phyloP scores from a whole-genome alignment of 2,113 vertebrate genomes.

The Excalfactoria chinensis region DNA sequence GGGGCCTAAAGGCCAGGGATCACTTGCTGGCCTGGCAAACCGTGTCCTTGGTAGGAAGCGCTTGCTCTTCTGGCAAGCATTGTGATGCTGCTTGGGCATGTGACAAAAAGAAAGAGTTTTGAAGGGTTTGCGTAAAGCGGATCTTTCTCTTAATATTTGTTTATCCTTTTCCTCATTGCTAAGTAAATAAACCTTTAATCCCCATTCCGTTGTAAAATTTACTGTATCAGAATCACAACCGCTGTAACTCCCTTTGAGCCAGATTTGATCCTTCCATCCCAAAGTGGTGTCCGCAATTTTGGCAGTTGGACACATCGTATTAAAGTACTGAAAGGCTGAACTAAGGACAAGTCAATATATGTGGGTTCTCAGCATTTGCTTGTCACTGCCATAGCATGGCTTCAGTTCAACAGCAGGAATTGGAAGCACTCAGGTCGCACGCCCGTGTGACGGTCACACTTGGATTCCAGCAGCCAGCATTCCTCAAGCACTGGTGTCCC shows the following conservation, averaged over 20 bases:
- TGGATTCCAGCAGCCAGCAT: constrained; percentile 60
- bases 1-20: not conserved
- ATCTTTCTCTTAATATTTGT: constrained; percentile 34
- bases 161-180: constrained; percentile 3
- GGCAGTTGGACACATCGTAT: not conserved
- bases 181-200: constrained; percentile 52
- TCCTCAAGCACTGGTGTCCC: constrained; percentile 68
- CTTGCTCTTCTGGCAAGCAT: not conserved
- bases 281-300: not conserved
- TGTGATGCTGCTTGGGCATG: not conserved
- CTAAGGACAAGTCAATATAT: not conserved
- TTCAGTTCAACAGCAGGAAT: not conserved
- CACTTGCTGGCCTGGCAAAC: not conserved
- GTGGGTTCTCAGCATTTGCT: constrained; percentile 2
- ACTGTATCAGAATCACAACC: not conserved
- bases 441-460: constrained; percentile 18
- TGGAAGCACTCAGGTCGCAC: not conserved
- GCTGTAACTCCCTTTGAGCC: not conserved
- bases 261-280: not conserved
- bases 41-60: constrained; percentile 19
- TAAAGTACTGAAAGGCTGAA: not conserved
- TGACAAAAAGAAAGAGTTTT: not conserved
- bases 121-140: not conserved
- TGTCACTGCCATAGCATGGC: not conserved
- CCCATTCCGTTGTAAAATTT: constrained; percentile 9